Conservation (phyloP, 2,797 vertebrate species). For the Danio albolineatus region DNA sequence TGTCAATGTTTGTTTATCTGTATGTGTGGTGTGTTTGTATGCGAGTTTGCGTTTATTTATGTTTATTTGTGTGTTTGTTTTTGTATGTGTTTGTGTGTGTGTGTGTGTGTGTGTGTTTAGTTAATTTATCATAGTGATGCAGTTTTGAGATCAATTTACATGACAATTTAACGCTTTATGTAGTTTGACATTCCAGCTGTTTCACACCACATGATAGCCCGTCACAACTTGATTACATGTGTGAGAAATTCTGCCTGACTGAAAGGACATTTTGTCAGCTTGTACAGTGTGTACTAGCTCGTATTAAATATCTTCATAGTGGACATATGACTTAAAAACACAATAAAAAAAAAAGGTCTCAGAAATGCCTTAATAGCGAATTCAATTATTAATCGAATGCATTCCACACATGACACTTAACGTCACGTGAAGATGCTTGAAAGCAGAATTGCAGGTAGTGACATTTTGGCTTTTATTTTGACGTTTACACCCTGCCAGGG, state of each 20-base stretch:
- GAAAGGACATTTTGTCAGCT: slow-evolving; percentile 7
- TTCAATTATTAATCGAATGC: too few relatives aligned
- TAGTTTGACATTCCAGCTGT: not conserved
- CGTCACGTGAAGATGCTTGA: not conserved
- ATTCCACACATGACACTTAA: not conserved
- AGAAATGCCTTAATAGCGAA: too few relatives aligned
- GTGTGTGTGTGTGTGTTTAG: not conserved
- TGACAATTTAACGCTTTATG: not conserved
- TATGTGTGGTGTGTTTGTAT: too few relatives aligned
- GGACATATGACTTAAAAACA: not conserved
- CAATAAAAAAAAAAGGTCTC: not conserved
- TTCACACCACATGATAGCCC: not conserved
- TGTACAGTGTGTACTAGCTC: not conserved
- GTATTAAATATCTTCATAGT: not conserved
- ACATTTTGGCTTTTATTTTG: not conserved
- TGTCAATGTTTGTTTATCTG: too few relatives aligned
- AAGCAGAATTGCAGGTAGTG: not conserved
- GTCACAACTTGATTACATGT: not conserved
- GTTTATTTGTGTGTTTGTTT: too few relatives aligned
- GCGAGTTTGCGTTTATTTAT: too few relatives aligned
- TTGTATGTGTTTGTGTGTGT: too few relatives aligned
- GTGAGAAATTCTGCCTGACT: not conserved
- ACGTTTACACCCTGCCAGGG: slow-evolving; percentile 34
- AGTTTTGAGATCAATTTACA: not conserved
- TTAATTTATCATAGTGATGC: not conserved